Evolutionary conservation across 2,797 vertebrate genomes (phyloP).

Genomic region (Megalops cyprinoides): DNA sequence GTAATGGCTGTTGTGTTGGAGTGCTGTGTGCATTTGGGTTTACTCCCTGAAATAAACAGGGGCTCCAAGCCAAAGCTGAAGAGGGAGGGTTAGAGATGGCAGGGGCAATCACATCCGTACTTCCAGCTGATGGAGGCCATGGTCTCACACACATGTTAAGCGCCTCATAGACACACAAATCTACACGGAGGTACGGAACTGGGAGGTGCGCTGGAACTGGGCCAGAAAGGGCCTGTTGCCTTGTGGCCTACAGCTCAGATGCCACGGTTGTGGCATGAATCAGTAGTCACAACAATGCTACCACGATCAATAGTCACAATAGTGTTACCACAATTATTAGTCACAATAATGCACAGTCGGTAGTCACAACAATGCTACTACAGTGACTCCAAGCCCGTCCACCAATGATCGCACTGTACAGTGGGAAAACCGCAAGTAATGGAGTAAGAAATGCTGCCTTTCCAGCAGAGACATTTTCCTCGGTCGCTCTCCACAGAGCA

Average conservation of each 20-base stretch:
- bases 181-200: background rate
- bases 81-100: conserved; percentile 57
- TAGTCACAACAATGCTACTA: background rate
- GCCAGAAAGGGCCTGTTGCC: conserved; percentile 35
- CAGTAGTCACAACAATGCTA: background rate
- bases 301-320: background rate
- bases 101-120: conserved; percentile 59
- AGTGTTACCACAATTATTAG: too few species aligned
- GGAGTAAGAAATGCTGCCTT: background rate
- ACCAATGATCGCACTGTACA: background rate
- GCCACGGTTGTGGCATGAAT: background rate
- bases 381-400: background rate
- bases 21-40: background rate
- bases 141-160: conserved; percentile 32
- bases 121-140: conserved; percentile 55
- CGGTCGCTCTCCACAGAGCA: background rate
- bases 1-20: too few species aligned
- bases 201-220: conserved; percentile 30
- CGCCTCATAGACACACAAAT: background rate
- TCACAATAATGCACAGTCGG: too few species aligned
- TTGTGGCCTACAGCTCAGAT: background rate
- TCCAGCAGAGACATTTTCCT: background rate
- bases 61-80: conserved; percentile 48
- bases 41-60: background rate
- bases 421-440: background rate